Evolutionary conservation across 2,797 vertebrate species (phyloP).

Genomic region (Malacoraja senta): DNA sequence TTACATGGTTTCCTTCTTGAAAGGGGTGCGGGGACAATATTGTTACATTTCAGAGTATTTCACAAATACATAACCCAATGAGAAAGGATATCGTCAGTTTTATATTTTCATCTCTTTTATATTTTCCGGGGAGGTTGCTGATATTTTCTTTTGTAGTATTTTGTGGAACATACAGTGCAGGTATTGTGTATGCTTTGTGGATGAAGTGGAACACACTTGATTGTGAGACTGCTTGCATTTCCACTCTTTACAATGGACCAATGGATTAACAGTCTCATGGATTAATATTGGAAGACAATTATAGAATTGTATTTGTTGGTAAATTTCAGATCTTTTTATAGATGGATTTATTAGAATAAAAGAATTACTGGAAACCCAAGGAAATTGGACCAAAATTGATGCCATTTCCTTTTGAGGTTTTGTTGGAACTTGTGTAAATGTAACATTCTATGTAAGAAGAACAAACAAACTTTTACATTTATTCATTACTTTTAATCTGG

Average conservation of each 20-base stretch:
- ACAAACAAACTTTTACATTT: not conserved
- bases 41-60: not conserved
- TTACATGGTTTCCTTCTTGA: not conserved
- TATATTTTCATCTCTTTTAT: not conserved
- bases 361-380: not conserved
- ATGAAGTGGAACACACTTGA: not conserved
- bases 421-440: not conserved
- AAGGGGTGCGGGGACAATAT: not conserved
- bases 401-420: not conserved
- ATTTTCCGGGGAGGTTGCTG: not conserved
- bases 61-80: not conserved
- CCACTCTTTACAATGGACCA: not conserved
- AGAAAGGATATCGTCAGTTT: not conserved
- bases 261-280: not conserved
- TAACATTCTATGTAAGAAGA: not conserved
- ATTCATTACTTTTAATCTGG: not conserved
- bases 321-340: conserved; percentile 12
- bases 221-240: not conserved
- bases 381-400: not conserved
- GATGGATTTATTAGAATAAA: conserved; percentile 4
- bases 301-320: not conserved
- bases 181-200: not conserved
- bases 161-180: not conserved
- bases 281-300: not conserved
- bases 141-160: not conserved